Percentiles rank a stretch among this genome's conserved stretches.
These are phyloP conservation scores for Leptinotarsa defecta DNA, from an alignment of 1,140 invertebrate species.

Conservation along the genomic window DNA sequence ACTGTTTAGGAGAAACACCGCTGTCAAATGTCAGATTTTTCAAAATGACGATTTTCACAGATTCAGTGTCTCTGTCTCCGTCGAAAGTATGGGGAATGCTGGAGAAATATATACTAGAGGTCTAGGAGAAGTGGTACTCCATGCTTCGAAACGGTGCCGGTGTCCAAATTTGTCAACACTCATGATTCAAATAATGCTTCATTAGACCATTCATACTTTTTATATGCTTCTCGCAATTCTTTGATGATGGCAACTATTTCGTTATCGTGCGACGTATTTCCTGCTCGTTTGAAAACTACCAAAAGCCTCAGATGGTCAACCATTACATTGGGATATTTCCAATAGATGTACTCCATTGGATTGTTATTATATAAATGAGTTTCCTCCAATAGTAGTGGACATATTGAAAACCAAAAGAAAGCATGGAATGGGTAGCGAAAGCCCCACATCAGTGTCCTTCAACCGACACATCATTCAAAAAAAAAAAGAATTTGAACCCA, in stretches of 20 bases:
- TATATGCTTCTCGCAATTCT: conserved; percentile 37
- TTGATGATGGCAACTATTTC: conserved; percentile 56
- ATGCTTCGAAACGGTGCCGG: background rate
- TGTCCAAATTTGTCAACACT: background rate
- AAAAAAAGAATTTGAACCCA: too few species aligned
- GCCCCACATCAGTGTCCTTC: too few species aligned
- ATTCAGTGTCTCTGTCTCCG: too few species aligned
- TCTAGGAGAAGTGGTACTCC: background rate
- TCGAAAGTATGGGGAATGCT: too few species aligned
- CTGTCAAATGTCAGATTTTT: too few species aligned
- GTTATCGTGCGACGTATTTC: conserved; percentile 50
- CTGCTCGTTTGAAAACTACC: conserved; percentile 50
- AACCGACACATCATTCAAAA: too few species aligned
- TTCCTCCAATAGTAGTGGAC: too few species aligned
- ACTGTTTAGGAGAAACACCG: too few species aligned
- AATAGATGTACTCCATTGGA: conserved; percentile 49
- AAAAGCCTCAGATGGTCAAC: conserved; percentile 39
- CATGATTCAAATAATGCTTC: background rate
- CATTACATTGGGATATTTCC: conserved; percentile 54
- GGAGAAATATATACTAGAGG: too few species aligned
- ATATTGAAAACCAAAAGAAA: too few species aligned
- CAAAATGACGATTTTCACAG: too few species aligned
- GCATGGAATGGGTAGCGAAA: too few species aligned
- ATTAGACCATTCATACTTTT: conserved; percentile 13
- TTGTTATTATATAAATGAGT: background rate